phyloP scores from a whole-genome alignment of 2,113 vertebrate species.

The Menidia beryllina region DNA sequence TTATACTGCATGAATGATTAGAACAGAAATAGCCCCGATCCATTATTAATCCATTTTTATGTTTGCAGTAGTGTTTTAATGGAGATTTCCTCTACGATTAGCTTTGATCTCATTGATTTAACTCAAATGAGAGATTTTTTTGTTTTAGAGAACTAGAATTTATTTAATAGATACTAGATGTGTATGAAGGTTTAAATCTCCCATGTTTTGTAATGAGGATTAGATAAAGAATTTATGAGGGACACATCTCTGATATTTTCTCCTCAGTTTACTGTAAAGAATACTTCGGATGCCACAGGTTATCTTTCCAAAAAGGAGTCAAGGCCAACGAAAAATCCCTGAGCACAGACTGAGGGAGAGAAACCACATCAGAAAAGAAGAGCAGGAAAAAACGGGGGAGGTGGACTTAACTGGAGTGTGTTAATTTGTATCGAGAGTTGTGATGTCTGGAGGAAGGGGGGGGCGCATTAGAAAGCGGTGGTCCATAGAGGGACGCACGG shows the following conservation, averaged over 20 bases:
- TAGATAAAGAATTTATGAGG: neutral
- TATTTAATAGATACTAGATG: too few species aligned
- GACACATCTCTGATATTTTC: neutral
- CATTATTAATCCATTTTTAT: too few species aligned
- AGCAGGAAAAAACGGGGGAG: slow-evolving; percentile 3
- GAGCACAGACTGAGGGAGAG: slow-evolving; percentile 37
- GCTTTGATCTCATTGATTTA: too few species aligned
- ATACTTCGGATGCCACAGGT: slow-evolving; percentile 15
- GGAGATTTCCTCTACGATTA: too few species aligned
- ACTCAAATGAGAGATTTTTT: too few species aligned
- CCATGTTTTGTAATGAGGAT: too few species aligned
- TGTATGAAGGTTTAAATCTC: too few species aligned
- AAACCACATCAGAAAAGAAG: slow-evolving; percentile 46
- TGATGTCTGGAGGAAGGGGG: slow-evolving; percentile 58
- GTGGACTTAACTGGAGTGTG: slow-evolving; percentile 43
- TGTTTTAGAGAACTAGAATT: too few species aligned
- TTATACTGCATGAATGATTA: too few species aligned
- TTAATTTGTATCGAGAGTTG: slow-evolving; percentile 68
- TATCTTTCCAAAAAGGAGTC: slow-evolving; percentile 13
- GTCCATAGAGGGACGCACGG: slow-evolving; percentile 68
- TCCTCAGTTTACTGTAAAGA: neutral
- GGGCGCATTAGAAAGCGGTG: slow-evolving; percentile 67
- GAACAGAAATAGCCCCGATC: too few species aligned
- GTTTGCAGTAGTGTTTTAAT: too few species aligned
- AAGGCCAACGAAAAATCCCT: slow-evolving; percentile 46